Percentiles rank a stretch among this genome's conserved stretches.
phyloP scores from a whole-genome alignment of 2,113 vertebrate genomes.

The Nerophis lumbriciformis region DNA sequence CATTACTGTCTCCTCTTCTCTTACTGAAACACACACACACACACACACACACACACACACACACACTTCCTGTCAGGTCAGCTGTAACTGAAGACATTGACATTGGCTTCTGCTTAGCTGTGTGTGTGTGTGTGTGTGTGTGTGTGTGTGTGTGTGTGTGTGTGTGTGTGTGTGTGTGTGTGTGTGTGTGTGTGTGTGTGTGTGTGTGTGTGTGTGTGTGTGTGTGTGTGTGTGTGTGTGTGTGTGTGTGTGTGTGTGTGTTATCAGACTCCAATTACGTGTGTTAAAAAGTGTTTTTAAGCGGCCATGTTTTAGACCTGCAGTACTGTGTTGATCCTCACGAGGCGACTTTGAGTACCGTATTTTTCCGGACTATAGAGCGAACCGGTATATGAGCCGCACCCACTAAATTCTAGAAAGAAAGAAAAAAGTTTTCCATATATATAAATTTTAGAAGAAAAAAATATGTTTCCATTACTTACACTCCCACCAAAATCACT shows the following conservation, averaged over 20 bases:
- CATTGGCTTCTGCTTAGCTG: constrained; percentile 38
- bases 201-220: neutral
- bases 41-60: constrained; percentile 9
- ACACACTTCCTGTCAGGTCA: constrained; percentile 29
- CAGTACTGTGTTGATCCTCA: too few species aligned
- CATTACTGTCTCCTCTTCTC: constrained; percentile 15
- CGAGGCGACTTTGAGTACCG: too few species aligned
- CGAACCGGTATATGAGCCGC: too few species aligned
- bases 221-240: constrained; percentile 14
- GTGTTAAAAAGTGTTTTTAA: too few species aligned
- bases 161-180: neutral
- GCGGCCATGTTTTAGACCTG: too few species aligned
- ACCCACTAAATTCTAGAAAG: too few species aligned
- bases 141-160: neutral
- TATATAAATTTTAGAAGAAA: too few species aligned
- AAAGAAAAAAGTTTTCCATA: too few species aligned
- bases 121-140: constrained; percentile 3
- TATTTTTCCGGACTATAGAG: too few species aligned
- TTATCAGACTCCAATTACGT: neutral
- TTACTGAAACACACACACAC: constrained; percentile 18
- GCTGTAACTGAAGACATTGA: constrained; percentile 38
- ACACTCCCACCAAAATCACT: too few species aligned
- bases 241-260: constrained; percentile 9
- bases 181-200: neutral
- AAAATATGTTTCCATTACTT: too few species aligned